Evolutionary conservation across 2,797 vertebrate genomes (phyloP), one percentile per base, ranked within the genome.

Genomic region (Neosalanx taihuensis): DNA sequence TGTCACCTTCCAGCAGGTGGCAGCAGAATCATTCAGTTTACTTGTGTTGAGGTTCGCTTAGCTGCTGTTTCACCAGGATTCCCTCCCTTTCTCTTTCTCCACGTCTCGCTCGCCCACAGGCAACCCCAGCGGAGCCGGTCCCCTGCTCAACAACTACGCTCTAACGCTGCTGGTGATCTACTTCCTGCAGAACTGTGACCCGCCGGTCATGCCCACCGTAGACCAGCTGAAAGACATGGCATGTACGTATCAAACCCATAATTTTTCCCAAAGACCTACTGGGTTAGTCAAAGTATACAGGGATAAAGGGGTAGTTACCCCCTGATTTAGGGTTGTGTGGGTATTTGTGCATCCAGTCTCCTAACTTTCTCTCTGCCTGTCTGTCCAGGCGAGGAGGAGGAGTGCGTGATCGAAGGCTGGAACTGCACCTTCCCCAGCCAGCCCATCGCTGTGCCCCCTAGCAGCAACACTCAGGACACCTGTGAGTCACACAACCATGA

Each of bases 111-210:
- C 18, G 31, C 49, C 18, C 17, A 6, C 29, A 98, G 95, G 94
- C 65, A 95, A 95, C 72, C 89, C 91, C 1, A 91, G 92, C 0
- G 96, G 96, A 1, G 89, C 94, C 0, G 96, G 96, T 0, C 91
- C 96, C 0, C 87, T 96, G 72, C 91, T 99, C 81, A 98, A 93
- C 87, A 98, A 97, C 87, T 98, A 99, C 1, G 94, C 97, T 2
- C 88, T 99, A 87, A 97, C 94, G 0, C 89, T 98, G 83, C 90
- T 98, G 72, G 81, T 96, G 79, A 83, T 98, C 73, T 96, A 94
- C 85, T 98, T 92, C 88, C 92, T 99, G 79, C 96, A 98, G 86
- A 96, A 92, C 63, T 88, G 93, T 67, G 87, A 90, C 5, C 95
- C 94, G 7, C 90, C 94, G 0, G 90, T 97, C 37, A 88, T 98